Base-by-base conservation (phyloP, 1,140 invertebrate species). In the Drosophila aff. region DNA sequence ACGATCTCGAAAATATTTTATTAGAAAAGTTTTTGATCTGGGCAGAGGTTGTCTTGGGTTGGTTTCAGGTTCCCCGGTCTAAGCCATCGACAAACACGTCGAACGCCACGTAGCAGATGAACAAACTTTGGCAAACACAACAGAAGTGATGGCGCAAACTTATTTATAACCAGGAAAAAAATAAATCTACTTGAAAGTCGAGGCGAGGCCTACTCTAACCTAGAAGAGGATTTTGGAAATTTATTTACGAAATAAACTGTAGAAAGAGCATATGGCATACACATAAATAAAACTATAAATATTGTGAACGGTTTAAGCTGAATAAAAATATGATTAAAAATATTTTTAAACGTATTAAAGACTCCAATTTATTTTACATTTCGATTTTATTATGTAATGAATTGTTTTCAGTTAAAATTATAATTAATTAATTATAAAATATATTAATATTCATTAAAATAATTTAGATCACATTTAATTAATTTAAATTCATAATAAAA, bases 81-180 rank as follows among this genome's bases (percentile, higher is more conserved):
- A 33, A 40, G 49, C 47, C 68, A 57, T 75, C 47, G 50, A 36
- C 49, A 63, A 55, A 75, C 82, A 81, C 82, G 82, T 84, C 74
- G 77, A 81, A 82, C 49, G 60, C 68, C 38, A 75, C 43, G 72
- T 60, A 71, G 58, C 49, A 78, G 79, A 87, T 87, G 73, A 90
- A 74, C 81, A 90, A 89, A 89, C 85, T 89, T 89, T 76, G 53
- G 49, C 85, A 81, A 89, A 89, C 84, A 89, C 33, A 84, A 68
- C 76, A 66, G 52, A 69, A 76, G 55, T 50, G 44, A 76, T 58
- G 53, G 53, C 69, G 60, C 84, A 75, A 89, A 89, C 85, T 90
- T 89, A 84, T 89, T 84, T 89, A 90, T 90, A 71, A 79, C 13
- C 33, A 13, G 11, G 13, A 31, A 38, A 23, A 21, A 31, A 41